A percentile compares a stretch with the other conserved stretches of the same genome.
These are phyloP conservation scores for Drosophila rufa DNA, from an alignment of 1,140 invertebrate species.

Conservation along the genomic window DNA sequence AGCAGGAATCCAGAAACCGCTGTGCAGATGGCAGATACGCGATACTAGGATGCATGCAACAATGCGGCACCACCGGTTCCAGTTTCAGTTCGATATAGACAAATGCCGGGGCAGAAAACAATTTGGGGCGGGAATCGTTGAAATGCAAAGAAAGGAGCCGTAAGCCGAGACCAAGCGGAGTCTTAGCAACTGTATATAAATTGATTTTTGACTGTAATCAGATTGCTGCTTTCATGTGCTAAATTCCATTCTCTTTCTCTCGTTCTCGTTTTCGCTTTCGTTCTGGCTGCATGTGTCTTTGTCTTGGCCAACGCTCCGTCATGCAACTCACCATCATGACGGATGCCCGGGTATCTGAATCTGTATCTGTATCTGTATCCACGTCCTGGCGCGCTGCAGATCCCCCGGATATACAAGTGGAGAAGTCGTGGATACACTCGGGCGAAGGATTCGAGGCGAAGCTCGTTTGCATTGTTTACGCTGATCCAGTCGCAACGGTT, in stretches of 20 bases:
- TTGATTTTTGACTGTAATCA: constrained; percentile 70
- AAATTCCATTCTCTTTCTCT: constrained; percentile 36
- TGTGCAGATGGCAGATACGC: constrained; percentile 18
- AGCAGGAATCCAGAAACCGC: constrained; percentile 21
- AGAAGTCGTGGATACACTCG: constrained; percentile 90
- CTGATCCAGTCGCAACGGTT: constrained; percentile 90
- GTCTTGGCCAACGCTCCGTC: constrained; percentile 20
- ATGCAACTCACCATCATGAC: constrained; percentile 41
- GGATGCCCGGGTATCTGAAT: constrained; percentile 35
- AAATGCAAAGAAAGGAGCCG: constrained; percentile 15
- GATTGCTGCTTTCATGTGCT: constrained; percentile 60
- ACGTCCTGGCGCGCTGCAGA: constrained; percentile 69
- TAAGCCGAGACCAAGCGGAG: constrained; percentile 29
- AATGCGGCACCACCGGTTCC: constrained; percentile 29
- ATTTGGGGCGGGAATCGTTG: constrained; percentile 19
- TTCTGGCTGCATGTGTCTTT: constrained; percentile 22
- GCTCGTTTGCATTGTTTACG: constrained; percentile 90
- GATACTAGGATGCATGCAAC: constrained; percentile 40
- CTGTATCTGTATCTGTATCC: constrained; percentile 16
- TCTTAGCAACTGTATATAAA: constrained; percentile 59
- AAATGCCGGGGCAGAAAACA: constrained; percentile 27
- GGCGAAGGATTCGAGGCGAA: constrained; percentile 90
- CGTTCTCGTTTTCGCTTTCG: constrained; percentile 19
- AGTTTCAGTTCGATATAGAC: constrained; percentile 18
- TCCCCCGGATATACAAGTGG: constrained; percentile 90